phyloP scores from a whole-genome alignment of 2,888 invertebrate genomes.

The Callimorpha dominula region DNA sequence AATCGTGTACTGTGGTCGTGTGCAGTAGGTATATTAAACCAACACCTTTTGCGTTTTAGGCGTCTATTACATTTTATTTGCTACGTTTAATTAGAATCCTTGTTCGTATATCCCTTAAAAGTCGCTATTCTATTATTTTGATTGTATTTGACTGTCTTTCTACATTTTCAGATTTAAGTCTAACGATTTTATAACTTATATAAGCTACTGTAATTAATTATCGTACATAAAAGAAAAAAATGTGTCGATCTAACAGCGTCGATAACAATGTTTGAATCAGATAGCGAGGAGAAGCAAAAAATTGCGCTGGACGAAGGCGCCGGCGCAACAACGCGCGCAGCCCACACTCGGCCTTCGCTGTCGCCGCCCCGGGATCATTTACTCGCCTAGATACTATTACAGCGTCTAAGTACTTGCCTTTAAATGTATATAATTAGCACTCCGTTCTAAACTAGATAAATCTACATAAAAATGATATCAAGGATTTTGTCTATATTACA shows the following conservation, averaged over 20 bases:
- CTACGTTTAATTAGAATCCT: background rate
- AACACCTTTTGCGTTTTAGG: background rate
- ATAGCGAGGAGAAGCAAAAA: slow-evolving; percentile 61
- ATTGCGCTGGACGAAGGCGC: slow-evolving; percentile 53
- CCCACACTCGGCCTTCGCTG: slow-evolving; percentile 75
- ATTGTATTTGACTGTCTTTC: no score
- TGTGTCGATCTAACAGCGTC: background rate
- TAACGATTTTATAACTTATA: background rate
- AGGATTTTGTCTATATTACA: slow-evolving; percentile 45
- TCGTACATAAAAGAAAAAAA: background rate
- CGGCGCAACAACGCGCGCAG: slow-evolving; percentile 55
- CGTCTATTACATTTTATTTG: background rate
- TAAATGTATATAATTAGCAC: slow-evolving; percentile 63
- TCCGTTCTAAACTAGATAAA: slow-evolving; percentile 52
- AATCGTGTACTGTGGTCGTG: background rate
- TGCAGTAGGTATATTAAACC: background rate
- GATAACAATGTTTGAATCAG: slow-evolving; percentile 45
- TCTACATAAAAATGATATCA: slow-evolving; percentile 55
- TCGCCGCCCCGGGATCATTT: slow-evolving; percentile 75
- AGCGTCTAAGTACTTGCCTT: slow-evolving; percentile 55
- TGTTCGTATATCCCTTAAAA: background rate
- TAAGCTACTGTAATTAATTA: background rate
- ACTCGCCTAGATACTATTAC: slow-evolving; percentile 77
- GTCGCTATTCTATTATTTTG: background rate
- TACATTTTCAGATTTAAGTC: background rate